These are phyloP conservation scores for Limnephilus auricula DNA, from an alignment of 2,888 invertebrate genomes.

Conservation along the genomic window DNA sequence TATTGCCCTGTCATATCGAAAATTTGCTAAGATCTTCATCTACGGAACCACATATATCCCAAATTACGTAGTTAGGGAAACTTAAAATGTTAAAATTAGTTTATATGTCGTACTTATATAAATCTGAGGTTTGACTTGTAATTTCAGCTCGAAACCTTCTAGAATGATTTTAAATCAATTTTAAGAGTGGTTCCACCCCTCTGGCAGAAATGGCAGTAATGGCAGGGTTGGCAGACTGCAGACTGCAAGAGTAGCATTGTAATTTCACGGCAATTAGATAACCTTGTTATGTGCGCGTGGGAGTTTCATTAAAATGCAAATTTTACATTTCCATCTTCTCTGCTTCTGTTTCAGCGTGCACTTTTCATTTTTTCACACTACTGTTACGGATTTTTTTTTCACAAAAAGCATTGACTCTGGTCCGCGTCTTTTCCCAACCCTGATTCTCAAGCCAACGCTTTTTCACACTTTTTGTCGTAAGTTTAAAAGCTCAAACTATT, in stretches of 20 bases:
- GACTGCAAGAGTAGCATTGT: constrained; percentile 62
- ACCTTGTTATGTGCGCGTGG: constrained; percentile 76
- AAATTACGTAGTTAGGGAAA: not conserved
- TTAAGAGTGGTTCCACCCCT: constrained; percentile 37
- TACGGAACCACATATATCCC: not conserved
- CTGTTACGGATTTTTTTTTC: constrained; percentile 28
- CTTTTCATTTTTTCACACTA: constrained; percentile 44
- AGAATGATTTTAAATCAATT: constrained; percentile 62
- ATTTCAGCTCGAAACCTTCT: not conserved
- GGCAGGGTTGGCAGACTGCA: not conserved
- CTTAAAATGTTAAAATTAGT: no score
- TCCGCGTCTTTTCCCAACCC: not conserved
- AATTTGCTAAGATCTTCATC: not conserved
- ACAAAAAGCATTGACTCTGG: constrained; percentile 7
- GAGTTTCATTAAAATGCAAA: constrained; percentile 79
- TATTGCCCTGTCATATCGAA: no score
- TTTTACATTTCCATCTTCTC: constrained; percentile 68
- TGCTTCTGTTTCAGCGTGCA: constrained; percentile 21
- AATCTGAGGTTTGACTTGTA: not conserved
- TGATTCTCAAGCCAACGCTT: not conserved
- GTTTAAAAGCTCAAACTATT: not conserved
- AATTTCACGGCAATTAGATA: constrained; percentile 68
- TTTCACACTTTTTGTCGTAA: not conserved
- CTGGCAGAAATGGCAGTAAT: no score
- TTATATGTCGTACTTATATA: no score